phyloP scores from a whole-genome alignment of 64 coral and sea anemone species.

The Orbicella faveolata region DNA sequence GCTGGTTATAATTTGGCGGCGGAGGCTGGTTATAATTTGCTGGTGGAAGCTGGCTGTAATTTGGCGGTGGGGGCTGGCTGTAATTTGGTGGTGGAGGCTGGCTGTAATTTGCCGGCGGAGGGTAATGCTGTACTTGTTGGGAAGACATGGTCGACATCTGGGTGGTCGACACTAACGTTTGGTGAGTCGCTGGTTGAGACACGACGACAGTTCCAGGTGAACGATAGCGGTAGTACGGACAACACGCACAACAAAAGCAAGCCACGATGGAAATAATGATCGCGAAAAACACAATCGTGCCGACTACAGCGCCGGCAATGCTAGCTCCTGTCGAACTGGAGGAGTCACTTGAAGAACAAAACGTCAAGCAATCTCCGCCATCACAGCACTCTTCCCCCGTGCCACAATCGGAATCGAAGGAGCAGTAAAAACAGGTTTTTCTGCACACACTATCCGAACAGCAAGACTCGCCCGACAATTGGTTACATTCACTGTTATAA shows the following conservation, averaged over 20 bases:
- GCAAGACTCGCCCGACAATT: neutral
- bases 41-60: neutral
- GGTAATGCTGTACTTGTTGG: neutral
- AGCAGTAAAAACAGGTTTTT: neutral
- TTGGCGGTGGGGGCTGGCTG: neutral
- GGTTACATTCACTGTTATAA: neutral
- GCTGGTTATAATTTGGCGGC: neutral
- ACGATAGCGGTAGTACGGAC: conserved; percentile 17
- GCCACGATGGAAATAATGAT: neutral
- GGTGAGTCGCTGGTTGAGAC: neutral
- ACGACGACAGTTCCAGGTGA: neutral
- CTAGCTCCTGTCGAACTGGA: neutral
- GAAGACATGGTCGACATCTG: neutral
- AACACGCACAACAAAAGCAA: conserved; percentile 30
- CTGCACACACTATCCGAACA: neutral
- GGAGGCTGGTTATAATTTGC: too few relatives aligned
- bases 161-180: neutral
- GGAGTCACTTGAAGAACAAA: too few relatives aligned
- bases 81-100: neutral
- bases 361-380: neutral
- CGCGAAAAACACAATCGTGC: neutral
- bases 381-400: neutral
- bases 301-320: neutral
- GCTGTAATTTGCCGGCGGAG: neutral
- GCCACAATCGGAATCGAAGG: neutral